Evolutionary conservation across 2,888 invertebrate species (phyloP), one percentile per base, ranked within the genome.

Genomic region (Tetragonula carbonaria): DNA sequence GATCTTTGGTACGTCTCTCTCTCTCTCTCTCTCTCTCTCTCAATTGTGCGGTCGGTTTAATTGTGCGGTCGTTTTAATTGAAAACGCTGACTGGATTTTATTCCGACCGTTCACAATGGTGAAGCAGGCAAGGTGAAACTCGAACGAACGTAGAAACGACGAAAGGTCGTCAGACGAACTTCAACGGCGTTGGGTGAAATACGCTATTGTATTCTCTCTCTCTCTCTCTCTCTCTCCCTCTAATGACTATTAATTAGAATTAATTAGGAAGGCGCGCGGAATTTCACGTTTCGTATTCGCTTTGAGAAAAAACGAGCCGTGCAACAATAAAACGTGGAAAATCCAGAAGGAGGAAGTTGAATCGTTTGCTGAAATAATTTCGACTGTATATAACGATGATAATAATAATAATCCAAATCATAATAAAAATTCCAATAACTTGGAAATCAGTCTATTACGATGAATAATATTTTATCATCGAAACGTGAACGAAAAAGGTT

Each of bases 141-240:
- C 71, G 66, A 71, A 76, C 71, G 66, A 71, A 76, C 77, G 65
- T 21, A 72, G 57, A 73, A 62, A 57, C 65, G 68, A 83, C 65
- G 70, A 81, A 82, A 86, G 75, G 81, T 86, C 86, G 77, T 21
- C 63, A 53, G 74, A 80, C 78, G 83, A 85, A 86, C 86, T 87
- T 87, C 78, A 77, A 77, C 62, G 55, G 23, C 63, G 73, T 82
- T 74, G 77, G 50, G 70, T 71, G 84, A 89, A 82, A 84, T 70
- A 84, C 71, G 59, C 81, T 71, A 87, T 88, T 90, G 86, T 89
- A 13, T 57, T 57, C 57, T n/a, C n/a, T 70, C 80, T 23, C 18
- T 21, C 18, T 13, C 18, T 13, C 53, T 28, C 28, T 28, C 28
- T 28, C 28, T 28, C 28, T 28, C 28, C 18, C 63, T 2, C 21